Evolutionary conservation across 92 coral and sea anemone genomes (phyloP).

Genomic region (Umimayanthus chanpuru): DNA sequence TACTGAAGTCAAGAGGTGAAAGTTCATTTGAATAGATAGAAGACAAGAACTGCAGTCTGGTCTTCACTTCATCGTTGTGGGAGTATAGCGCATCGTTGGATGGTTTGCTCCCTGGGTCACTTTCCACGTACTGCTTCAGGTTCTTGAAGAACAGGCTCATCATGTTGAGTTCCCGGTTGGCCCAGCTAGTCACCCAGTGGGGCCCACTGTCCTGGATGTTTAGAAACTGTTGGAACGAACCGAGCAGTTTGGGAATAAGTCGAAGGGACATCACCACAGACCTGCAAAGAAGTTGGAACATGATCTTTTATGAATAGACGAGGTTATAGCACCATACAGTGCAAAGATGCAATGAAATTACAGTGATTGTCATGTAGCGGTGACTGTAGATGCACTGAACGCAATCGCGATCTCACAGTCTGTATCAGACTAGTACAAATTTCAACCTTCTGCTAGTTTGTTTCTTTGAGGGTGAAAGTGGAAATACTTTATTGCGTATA

Average conservation of each 20-base stretch:
- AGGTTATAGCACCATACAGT: background rate
- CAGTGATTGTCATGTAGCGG: background rate
- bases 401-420: background rate
- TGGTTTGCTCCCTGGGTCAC: constrained; percentile 31
- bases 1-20: constrained; percentile 93
- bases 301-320: background rate
- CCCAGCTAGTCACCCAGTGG: constrained; percentile 94
- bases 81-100: constrained; percentile 70
- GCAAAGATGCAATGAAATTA: too few relatives aligned
- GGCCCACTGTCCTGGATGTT: constrained; percentile 75
- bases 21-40: constrained; percentile 94
- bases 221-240: constrained; percentile 93
- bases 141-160: constrained; percentile 89
- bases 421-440: too few relatives aligned
- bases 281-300: constrained; percentile 45
- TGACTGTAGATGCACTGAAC: background rate
- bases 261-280: constrained; percentile 96
- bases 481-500: too few relatives aligned
- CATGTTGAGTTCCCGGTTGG: constrained; percentile 83
- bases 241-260: constrained; percentile 90
- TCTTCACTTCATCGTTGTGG: constrained; percentile 88
- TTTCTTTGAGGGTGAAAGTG: too few relatives aligned
- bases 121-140: constrained; percentile 72
- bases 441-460: too few relatives aligned
- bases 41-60: constrained; percentile 89